Evolutionary conservation across 2,888 invertebrate species (phyloP), one percentile per base, ranked within the genome.

Genomic region (Buathra laborator): DNA sequence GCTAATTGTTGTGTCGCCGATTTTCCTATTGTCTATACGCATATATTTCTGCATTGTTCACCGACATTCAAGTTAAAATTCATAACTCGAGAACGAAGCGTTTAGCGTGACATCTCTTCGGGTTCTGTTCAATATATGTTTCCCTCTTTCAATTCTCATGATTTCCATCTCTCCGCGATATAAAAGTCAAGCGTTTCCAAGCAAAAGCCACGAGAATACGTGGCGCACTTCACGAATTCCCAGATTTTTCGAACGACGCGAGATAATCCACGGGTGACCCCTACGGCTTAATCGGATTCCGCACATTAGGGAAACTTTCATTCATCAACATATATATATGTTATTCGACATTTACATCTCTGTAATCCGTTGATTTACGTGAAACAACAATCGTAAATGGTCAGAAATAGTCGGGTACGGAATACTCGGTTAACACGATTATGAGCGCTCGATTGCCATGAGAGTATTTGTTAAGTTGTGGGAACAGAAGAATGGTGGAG

Each of bases 261-360:
- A 66, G 53, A 79, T 85, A 82, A 85, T 82, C 85, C 79, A 81
- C 51, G 79, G 56, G 51, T 81, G 81, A 81, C 77, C 67, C 75
- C 56, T 19, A 14, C 67, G 44, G 70, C 75, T 76, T 82, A 85
- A 85, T 85, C 85, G 81, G 85, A 85, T 85, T 85, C 74, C 79
- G 78, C 81, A 66, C 71, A 85, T 85, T 82, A 85, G 79, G 85
- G 68, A 82, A 85, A 85, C 46, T 84, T 78, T 78, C 66, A 81
- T 82, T 59, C 72, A 24, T 44, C 67, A 62, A 64, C 51, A 56
- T 59, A 37, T 67, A 51, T 66, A 72, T 53, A 62, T 68, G 67
- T 64, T 77, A 62, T 70, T 74, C 51, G 72, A 68, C 74, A 37
- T 81, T 84, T 46, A 62, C 46, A 77, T 78, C 37, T 71, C 78